Conservation (phyloP, 2,888 invertebrate species). For the Thumatha senex region DNA sequence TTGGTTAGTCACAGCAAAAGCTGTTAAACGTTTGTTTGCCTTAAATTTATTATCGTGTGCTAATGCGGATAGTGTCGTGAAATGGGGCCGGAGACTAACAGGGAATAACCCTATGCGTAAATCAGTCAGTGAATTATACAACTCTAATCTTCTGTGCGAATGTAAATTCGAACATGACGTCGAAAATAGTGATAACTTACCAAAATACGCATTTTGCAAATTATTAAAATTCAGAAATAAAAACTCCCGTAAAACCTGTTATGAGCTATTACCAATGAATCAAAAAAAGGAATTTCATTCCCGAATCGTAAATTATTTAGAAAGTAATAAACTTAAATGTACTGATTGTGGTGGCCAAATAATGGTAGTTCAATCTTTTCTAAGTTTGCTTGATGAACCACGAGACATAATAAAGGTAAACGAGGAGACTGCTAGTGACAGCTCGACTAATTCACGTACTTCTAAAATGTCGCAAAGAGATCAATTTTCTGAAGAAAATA, state of each 20-base stretch:
- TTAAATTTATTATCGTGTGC: constrained; percentile 82
- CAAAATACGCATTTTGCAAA: constrained; percentile 83
- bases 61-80: constrained; percentile 44
- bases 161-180: constrained; percentile 68
- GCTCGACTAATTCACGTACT: not conserved
- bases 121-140: constrained; percentile 25
- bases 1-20: constrained; percentile 70
- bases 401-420: too few relatives aligned
- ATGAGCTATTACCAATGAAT: constrained; percentile 78
- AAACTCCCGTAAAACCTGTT: constrained; percentile 76
- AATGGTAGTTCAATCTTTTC: constrained; percentile 60
- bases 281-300: constrained; percentile 83
- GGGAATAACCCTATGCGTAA: constrained; percentile 13
- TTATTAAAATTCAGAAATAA: constrained; percentile 81
- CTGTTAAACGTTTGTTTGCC: constrained; percentile 81
- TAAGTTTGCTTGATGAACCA: constrained; percentile 29
- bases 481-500: constrained; percentile 4
- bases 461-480: not conserved
- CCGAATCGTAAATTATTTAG: constrained; percentile 75
- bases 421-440: not conserved
- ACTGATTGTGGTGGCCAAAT: constrained; percentile 71
- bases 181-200: constrained; percentile 58
- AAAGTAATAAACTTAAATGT: constrained; percentile 78
- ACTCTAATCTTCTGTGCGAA: constrained; percentile 53
- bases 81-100: constrained; percentile 37